Evolutionary conservation across 2,797 vertebrate species (phyloP).

Genomic region (Corythornis leucogaster): DNA sequence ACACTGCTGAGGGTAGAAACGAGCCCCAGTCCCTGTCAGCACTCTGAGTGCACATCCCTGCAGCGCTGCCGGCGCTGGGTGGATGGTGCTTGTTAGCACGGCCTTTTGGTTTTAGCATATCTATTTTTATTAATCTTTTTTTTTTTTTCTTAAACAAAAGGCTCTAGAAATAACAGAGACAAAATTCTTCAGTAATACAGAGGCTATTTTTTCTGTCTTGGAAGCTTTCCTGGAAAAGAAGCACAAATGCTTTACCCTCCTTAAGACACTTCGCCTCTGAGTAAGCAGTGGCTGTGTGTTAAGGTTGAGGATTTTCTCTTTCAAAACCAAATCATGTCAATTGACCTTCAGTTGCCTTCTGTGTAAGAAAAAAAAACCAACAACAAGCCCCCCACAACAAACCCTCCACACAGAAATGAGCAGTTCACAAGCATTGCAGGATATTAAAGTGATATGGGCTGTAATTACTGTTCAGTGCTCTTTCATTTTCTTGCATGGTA

Average conservation of each 20-base stretch:
- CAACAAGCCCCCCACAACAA: neutral
- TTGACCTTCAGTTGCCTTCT: neutral
- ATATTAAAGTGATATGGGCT: constrained; percentile 64
- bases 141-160: neutral
- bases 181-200: neutral
- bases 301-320: neutral
- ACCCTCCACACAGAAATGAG: neutral
- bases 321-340: neutral
- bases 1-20: constrained; percentile 43
- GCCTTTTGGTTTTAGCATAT: neutral
- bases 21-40: constrained; percentile 25
- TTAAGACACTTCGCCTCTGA: neutral
- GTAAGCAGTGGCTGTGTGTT: neutral
- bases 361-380: neutral
- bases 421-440: neutral
- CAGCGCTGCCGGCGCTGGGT: neutral
- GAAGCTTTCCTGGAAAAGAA: neutral
- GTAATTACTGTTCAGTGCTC: neutral
- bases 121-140: neutral
- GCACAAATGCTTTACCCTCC: neutral
- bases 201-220: neutral
- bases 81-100: neutral
- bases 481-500: neutral
- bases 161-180: neutral
- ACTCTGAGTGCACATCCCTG: neutral